Evolutionary conservation across 1,140 invertebrate genomes (phyloP).

Genomic region (Atopsyche davidsoni): DNA sequence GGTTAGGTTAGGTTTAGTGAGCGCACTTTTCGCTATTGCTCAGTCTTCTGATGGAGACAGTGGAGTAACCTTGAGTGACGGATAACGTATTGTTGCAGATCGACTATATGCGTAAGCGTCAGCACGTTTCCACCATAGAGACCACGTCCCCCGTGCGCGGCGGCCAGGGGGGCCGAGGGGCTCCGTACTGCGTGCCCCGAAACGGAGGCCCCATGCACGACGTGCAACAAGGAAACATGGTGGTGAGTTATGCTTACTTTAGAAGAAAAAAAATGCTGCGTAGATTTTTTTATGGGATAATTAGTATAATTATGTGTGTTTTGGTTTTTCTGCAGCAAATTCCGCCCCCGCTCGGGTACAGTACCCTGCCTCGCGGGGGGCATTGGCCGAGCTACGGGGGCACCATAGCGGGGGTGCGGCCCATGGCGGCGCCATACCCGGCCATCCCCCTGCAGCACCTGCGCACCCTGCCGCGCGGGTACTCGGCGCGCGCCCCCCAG

Average conservation of each 20-base stretch:
- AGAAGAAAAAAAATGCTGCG: neutral
- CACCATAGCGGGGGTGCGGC: slow-evolving; percentile 33
- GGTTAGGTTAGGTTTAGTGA: too few relatives aligned
- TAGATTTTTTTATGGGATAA: too few relatives aligned
- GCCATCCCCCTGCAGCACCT: slow-evolving; percentile 43
- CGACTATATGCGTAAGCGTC: slow-evolving; percentile 59
- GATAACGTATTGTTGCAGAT: slow-evolving; percentile 31
- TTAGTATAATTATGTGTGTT: neutral
- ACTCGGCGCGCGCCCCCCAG: slow-evolving; percentile 27
- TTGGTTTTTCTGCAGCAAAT: slow-evolving; percentile 31
- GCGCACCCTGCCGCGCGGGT: slow-evolving; percentile 26
- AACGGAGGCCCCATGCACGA: slow-evolving; percentile 22
- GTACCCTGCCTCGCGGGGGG: slow-evolving; percentile 45
- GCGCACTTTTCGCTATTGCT: too few relatives aligned
- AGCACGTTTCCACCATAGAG: slow-evolving; percentile 71
- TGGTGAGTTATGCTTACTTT: slow-evolving; percentile 26
- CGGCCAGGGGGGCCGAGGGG: slow-evolving; percentile 49
- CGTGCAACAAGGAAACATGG: slow-evolving; percentile 13
- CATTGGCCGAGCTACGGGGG: slow-evolving; percentile 41
- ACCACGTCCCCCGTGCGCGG: slow-evolving; percentile 60
- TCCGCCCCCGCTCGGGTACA: slow-evolving; percentile 37
- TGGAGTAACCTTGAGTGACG: too few relatives aligned
- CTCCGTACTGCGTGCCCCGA: slow-evolving; percentile 4
- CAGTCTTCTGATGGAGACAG: too few relatives aligned
- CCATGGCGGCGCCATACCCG: slow-evolving; percentile 35